Evolutionary conservation across 1,140 invertebrate species (phyloP), one percentile per base, ranked within the genome.

Genomic region (Ips typographus): DNA sequence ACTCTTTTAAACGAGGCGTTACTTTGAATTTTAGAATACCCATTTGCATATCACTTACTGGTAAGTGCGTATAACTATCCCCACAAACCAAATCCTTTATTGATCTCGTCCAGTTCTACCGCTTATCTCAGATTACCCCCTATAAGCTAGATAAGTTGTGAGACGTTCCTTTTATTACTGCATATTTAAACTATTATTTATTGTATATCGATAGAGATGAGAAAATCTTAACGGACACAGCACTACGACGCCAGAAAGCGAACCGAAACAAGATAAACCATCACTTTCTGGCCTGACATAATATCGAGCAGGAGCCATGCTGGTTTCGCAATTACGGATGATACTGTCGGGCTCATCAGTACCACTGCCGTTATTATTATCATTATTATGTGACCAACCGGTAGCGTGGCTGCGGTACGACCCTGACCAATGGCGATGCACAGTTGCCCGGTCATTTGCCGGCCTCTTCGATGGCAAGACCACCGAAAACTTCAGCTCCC

Each of bases 321-420:
- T 70, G 61, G 47, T 70, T 70, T 70, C 49, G 68, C 68, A 70
- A 70, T 70, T 70, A 70, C 68, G 37, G 57, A 53, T 58, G 40
- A 51, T 41, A 70, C 59, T 55, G 60, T 51, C 41, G 60, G 53
- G 44, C 62, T 70, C 68, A 65, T 70, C 68, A 70, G 62, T 70
- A 70, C 68, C 68, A 60, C 61, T 40, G 68, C 59, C 49, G 61
- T 64, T 65, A 64, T 70, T 70, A 70, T 70, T 70, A 70, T 61
- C 68, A 70, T 70, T 64, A 58, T 70, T 70, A 70, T 64, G 59
- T 57, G 59, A 59, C 52, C 67, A 68, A 70, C 68, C 68, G 68
- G 68, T 70, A 70, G 68, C 68, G 68, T 51, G 68, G 62, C 56
- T 52, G 61, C 39, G 22, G 47, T 42, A 55, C 36, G 8, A 44